Conservation (phyloP, 2,797 vertebrate genomes). For the Nyctibius grandis region DNA sequence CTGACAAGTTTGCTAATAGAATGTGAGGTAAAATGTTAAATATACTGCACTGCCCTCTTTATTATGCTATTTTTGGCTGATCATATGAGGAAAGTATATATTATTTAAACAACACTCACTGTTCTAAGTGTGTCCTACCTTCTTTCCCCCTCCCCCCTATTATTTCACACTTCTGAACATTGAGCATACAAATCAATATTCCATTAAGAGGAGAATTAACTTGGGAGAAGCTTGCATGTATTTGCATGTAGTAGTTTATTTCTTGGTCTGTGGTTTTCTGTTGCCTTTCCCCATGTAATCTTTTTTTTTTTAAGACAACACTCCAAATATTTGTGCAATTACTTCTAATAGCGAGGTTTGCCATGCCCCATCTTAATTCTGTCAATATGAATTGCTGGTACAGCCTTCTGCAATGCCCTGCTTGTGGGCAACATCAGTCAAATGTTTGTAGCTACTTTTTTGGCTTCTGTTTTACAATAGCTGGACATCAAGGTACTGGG, state of each 20-base stretch:
- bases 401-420: background rate
- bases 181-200: conserved; percentile 47
- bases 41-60: background rate
- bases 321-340: background rate
- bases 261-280: conserved; percentile 10
- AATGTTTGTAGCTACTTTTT: conserved; percentile 25
- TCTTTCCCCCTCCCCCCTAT: background rate
- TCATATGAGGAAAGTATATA: background rate
- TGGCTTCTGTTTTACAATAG: background rate
- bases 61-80: conserved; percentile 3
- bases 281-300: background rate
- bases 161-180: conserved; percentile 45
- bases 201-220: conserved; percentile 60
- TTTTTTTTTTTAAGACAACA: background rate
- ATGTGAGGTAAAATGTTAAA: conserved; percentile 3
- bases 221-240: conserved; percentile 51
- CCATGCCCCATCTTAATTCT: background rate
- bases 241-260: conserved; percentile 55
- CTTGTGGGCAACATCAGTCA: conserved; percentile 16
- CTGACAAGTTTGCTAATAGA: background rate
- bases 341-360: background rate
- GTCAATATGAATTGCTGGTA: background rate
- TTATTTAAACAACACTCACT: conserved; percentile 12
- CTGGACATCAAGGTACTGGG: conserved; percentile 17
- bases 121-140: background rate